Evolutionary conservation across 1,140 invertebrate genomes (phyloP).

Genomic region (Sinonovacula constricta): DNA sequence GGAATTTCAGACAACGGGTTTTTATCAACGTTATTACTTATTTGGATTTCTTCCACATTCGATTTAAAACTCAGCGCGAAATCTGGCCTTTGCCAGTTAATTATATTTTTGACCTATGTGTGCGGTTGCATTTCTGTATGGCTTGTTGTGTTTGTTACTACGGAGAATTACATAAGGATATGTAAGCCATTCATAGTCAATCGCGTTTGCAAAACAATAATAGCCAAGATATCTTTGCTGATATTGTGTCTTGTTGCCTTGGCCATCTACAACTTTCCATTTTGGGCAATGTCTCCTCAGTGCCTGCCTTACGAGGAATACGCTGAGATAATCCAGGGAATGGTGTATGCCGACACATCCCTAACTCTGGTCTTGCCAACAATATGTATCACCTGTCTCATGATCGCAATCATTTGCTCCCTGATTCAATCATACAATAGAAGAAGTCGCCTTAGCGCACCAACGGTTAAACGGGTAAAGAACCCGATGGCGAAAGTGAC

Average conservation of each 20-base stretch:
- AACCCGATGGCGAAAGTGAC: constrained; percentile 85
- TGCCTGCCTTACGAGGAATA: constrained; percentile 41
- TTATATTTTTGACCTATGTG: constrained; percentile 72
- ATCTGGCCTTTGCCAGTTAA: constrained; percentile 69
- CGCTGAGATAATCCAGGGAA: constrained; percentile 77
- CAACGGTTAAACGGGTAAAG: constrained; percentile 32
- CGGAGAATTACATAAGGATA: constrained; percentile 71
- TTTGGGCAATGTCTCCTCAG: constrained; percentile 62
- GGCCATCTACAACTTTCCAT: constrained; percentile 67
- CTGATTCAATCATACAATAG: constrained; percentile 39
- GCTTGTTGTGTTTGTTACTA: constrained; percentile 72
- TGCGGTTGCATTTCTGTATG: constrained; percentile 76
- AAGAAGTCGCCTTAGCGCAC: background rate
- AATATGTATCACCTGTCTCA: constrained; percentile 71
- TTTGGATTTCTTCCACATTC: constrained; percentile 80
- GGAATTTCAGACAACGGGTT: constrained; percentile 63
- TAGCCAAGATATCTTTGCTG: constrained; percentile 63
- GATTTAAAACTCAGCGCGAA: constrained; percentile 74
- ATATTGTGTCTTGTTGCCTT: constrained; percentile 59
- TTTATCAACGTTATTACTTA: constrained; percentile 64
- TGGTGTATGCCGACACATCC: constrained; percentile 81
- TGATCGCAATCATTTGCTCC: constrained; percentile 33
- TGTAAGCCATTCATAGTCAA: constrained; percentile 69
- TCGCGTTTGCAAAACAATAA: constrained; percentile 64
- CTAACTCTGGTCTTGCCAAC: constrained; percentile 81